Conservation (phyloP, 2,113 vertebrate genomes). For the Dipodomys merriami region DNA sequence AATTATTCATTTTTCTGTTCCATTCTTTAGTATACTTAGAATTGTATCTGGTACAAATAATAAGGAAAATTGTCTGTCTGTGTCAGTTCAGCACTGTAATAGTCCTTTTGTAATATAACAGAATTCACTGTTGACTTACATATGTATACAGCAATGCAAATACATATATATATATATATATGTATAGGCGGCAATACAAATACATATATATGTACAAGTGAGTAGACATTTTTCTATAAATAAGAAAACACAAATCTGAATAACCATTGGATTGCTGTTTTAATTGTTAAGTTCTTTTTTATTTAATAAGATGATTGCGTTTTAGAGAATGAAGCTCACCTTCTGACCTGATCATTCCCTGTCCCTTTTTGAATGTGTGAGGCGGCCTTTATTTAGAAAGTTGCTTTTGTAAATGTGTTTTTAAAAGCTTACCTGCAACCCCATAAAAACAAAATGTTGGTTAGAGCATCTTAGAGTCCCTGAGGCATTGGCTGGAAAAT, state of each 20-base stretch:
- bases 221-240: not conserved
- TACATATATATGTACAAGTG: no score
- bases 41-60: not conserved
- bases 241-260: not conserved
- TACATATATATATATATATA: no score
- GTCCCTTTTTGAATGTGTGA: not conserved
- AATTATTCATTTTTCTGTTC: slow-evolving; percentile 41
- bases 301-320: not conserved
- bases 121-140: not conserved
- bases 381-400: not conserved
- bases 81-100: not conserved
- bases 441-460: not conserved
- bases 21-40: not conserved
- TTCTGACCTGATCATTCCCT: not conserved
- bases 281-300: not conserved
- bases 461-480: not conserved
- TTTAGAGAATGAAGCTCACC: not conserved
- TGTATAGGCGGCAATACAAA: no score
- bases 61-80: not conserved
- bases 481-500: fast-evolving
- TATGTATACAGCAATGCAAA: not conserved
- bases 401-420: slow-evolving; percentile 44
- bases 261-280: not conserved
- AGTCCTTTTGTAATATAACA: not conserved
- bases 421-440: slow-evolving; percentile 22